Evolutionary conservation across 2,797 vertebrate genomes (phyloP), one percentile per base, ranked within the genome.

Genomic region (Lutjanus campechanus): DNA sequence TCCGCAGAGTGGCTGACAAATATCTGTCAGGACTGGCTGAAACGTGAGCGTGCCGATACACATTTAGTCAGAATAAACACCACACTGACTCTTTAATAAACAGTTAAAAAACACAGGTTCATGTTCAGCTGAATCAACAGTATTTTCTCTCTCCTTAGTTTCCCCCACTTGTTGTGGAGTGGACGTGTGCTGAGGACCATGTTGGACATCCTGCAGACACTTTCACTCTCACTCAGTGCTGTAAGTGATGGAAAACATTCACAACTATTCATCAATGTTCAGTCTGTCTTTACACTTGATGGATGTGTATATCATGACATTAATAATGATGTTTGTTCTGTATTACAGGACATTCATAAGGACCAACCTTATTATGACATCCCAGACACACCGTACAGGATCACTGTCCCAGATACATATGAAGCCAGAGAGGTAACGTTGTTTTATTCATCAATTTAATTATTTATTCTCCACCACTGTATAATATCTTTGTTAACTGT

Each of bases 361-460:
- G 98, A 99, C 91, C 98, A 97, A 77, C 98, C 98, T 0, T 98
- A 97, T 81, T 99, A 99, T n/a, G 96, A 98, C 95, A 98, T 99
- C 87, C 97, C 97, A 1, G 98, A 99, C 59, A 97, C 96, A 4
- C 98, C 97, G 0, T 97, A 99, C 79, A 97, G 97, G 75, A 97
- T 99, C 91, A 99, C 97, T 0, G 98, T 97, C 63, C 98, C 98
- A 0, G 98, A 99, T 74, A 99, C 98, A 0, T 96, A 96, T 1
- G 98, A 99, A 89, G 97, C 97, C 77, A 96, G 98, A 93, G 98
- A 99, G 96, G 98, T 98, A 90, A 46, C 8, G 6, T n/a, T 51
- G 1, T 17, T 36, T 15, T 76, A 4, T 29, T 64, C 6, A 16
- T 44, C 36, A 17, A 7, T 29, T 20, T 15, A 7, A 8, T 20